Percentiles rank a stretch among this genome's conserved stretches.
These are phyloP conservation scores for Callospermophilus lateralis DNA, from an alignment of 2,113 vertebrate species.

Conservation along the genomic window DNA sequence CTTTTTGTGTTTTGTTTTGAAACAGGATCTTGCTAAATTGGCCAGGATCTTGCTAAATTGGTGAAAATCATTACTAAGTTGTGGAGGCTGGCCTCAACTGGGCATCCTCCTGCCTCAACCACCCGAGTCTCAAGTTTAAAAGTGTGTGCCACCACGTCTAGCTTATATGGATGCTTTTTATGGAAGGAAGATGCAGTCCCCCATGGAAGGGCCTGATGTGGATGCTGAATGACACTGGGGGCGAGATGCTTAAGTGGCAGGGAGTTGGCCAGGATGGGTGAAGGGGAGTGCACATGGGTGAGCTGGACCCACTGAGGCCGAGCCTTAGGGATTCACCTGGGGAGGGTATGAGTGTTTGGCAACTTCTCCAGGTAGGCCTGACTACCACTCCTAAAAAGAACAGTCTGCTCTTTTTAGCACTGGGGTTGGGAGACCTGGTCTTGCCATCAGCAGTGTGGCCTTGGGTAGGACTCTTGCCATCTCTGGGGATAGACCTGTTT, in stretches of 20 bases:
- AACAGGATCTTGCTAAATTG: too few relatives aligned
- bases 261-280: not conserved
- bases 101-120: too few relatives aligned
- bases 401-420: not conserved
- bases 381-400: not conserved
- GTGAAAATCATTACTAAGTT: too few relatives aligned
- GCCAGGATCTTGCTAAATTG: too few relatives aligned
- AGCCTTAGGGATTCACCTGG: not conserved
- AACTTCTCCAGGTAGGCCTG: not conserved
- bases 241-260: not conserved
- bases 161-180: not conserved
- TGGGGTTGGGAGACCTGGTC: not conserved
- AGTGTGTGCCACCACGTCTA: too few relatives aligned
- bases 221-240: accelerated
- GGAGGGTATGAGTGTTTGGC: accelerated
- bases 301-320: not conserved
- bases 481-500: not conserved
- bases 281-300: not conserved
- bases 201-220: not conserved
- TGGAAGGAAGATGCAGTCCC: not conserved
- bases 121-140: too few relatives aligned
- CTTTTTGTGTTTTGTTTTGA: too few relatives aligned
- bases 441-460: not conserved
- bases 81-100: too few relatives aligned
- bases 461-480: not conserved